Percentiles rank a stretch among this genome's conserved stretches.
phyloP scores from a whole-genome alignment of 1,140 invertebrate genomes.

The Acromyrmex echinatior region DNA sequence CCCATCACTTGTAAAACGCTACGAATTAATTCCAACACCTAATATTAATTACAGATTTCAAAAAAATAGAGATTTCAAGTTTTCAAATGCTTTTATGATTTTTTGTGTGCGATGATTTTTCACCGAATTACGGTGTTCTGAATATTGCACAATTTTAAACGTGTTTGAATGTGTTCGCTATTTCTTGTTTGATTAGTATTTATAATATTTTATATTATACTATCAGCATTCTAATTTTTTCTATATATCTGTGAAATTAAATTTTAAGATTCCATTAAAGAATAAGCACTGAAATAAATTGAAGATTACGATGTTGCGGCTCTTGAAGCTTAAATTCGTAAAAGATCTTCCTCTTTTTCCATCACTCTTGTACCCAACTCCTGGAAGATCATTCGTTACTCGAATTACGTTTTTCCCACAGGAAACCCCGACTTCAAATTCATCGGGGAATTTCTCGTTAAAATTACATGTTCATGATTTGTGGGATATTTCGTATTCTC shows the following conservation, averaged over 20 bases:
- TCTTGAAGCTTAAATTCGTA: background rate
- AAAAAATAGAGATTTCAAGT: too few relatives aligned
- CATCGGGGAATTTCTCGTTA: background rate
- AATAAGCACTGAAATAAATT: background rate
- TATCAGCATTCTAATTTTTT: background rate
- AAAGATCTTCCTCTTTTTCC: constrained; percentile 3
- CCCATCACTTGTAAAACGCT: too few relatives aligned
- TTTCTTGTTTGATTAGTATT: too few relatives aligned
- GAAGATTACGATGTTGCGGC: background rate
- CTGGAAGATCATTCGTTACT: background rate
- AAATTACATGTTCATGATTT: constrained; percentile 5
- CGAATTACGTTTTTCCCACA: background rate
- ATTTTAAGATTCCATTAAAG: background rate
- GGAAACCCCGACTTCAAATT: background rate
- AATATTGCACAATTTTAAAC: too few relatives aligned
- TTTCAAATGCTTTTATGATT: too few relatives aligned
- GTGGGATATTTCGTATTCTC: constrained; percentile 18
- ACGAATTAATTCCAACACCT: too few relatives aligned
- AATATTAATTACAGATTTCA: too few relatives aligned
- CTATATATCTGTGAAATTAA: background rate
- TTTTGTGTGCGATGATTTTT: too few relatives aligned
- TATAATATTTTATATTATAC: too few relatives aligned
- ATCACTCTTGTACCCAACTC: background rate
- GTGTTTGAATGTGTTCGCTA: too few relatives aligned
- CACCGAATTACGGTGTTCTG: too few relatives aligned